A percentile compares a stretch with the other conserved stretches of the same genome.
Conservation (phyloP, 2,888 invertebrate genomes). For the Pollenia griseotomentosa region DNA sequence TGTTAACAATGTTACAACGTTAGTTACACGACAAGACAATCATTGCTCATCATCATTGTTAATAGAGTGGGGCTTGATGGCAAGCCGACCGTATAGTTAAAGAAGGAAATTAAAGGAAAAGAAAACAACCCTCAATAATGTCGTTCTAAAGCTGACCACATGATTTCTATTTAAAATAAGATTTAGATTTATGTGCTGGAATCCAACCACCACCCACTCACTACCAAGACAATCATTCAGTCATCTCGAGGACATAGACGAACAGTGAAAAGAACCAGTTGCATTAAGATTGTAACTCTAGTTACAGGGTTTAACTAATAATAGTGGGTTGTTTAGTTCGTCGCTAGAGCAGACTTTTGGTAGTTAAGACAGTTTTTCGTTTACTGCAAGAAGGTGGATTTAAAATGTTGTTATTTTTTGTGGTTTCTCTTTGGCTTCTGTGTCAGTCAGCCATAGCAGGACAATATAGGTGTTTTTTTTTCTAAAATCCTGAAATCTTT, state of each 20-base stretch:
- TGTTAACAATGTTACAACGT: slow-evolving; percentile 48
- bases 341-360: neutral
- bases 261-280: slow-evolving; percentile 3
- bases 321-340: neutral
- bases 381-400: slow-evolving; percentile 20
- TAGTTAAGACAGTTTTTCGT: slow-evolving; percentile 5
- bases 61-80: slow-evolving; percentile 37
- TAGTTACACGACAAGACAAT: slow-evolving; percentile 63
- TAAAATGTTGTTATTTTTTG: slow-evolving; percentile 32
- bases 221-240: neutral
- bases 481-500: slow-evolving; percentile 35
- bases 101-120: slow-evolving; percentile 17
- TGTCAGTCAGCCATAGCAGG: neutral
- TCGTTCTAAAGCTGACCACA: slow-evolving; percentile 71
- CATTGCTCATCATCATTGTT: slow-evolving; percentile 39
- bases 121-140: slow-evolving; percentile 61
- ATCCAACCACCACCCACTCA: neutral
- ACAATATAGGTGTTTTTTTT: slow-evolving; percentile 4
- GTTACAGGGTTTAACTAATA: slow-evolving; percentile 3
- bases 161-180: slow-evolving; percentile 71
- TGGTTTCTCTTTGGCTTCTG: slow-evolving; percentile 19
- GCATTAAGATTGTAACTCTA: slow-evolving; percentile 13
- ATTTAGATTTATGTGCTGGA: slow-evolving; percentile 29
- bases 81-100: neutral
- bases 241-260: neutral